Base-by-base conservation (phyloP, 2,797 vertebrate genomes). In the Petrocephalus schoutedeni region DNA sequence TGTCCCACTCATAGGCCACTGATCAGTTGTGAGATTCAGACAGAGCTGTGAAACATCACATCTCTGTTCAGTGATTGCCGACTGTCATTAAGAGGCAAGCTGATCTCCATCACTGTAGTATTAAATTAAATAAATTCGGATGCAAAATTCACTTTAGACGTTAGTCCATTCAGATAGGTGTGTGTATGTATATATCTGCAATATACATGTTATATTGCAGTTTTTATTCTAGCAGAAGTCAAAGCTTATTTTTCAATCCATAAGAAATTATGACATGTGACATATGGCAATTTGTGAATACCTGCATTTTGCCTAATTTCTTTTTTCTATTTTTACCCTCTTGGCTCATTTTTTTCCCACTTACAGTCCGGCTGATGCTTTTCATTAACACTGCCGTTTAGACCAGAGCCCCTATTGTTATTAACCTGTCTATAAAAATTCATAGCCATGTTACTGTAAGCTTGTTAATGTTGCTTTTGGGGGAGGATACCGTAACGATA, bases 71-170 rank as follows among this genome's bases (percentile, higher is more conserved):
- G 91, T 93, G 93, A 94, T 89, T 92, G 93, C 93, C 93, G 94
- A 92, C 93, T 91, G 92, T 93, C 92, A 94, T 93, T 92, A 93
- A 95, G 92, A 91, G 93, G 93, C 94, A 94, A 91, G 90, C 93
- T 94, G 94, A 93, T 93, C 94, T 91, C 89, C 86, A 5, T 94
- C 95, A 94, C 91, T 92, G 91, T 92, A 94, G 95, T 94, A 94
- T 94, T 95, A 95, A 96, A 95, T 94, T 94, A 96, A 96, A 95
- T 96, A 95, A 93, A 95, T 94, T 94, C 93, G 93, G 94, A 93
- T 93, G 93, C 94, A 92, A 94, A 95, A 95, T 95, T 95, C 94
- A 94, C 94, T 95, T 94, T 83, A 54, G 86, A 19, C 71, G 80
- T 71, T 23, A 86, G 90, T 90, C 89, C 88, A 89, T 88, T 89